These are phyloP conservation scores for Dermolepida albohirtum DNA, from an alignment of 2,888 invertebrate species.

Conservation along the genomic window DNA sequence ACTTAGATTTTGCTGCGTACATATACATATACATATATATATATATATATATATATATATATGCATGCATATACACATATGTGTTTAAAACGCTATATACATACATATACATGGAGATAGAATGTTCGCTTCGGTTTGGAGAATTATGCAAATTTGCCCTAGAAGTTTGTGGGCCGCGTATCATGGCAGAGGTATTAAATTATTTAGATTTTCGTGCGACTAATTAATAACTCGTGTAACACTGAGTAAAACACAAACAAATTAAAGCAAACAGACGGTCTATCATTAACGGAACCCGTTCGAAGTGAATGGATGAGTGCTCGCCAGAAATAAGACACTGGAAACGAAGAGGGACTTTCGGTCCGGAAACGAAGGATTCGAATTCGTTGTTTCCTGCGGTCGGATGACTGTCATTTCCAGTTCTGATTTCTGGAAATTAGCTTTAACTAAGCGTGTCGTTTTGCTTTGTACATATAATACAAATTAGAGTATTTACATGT, in stretches of 20 bases:
- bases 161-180: slow-evolving; percentile 24
- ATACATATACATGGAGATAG: slow-evolving; percentile 12
- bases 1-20: not conserved
- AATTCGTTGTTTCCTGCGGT: slow-evolving; percentile 16
- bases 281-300: slow-evolving; percentile 9
- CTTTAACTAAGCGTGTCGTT: slow-evolving; percentile 1
- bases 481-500: no score
- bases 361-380: not conserved
- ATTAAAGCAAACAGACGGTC: slow-evolving; percentile 32
- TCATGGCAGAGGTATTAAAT: slow-evolving; percentile 38
- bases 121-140: slow-evolving; percentile 26
- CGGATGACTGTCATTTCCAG: slow-evolving; percentile 20
- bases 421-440: slow-evolving; percentile 11
- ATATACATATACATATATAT: slow-evolving; percentile 2
- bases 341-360: not conserved
- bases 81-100: slow-evolving; percentile 1
- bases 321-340: not conserved
- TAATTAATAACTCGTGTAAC: slow-evolving; percentile 39
- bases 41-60: slow-evolving; percentile 9
- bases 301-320: not conserved
- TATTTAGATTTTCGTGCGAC: slow-evolving; percentile 36
- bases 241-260: slow-evolving; percentile 33
- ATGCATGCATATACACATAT: slow-evolving; percentile 1
- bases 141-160: slow-evolving; percentile 36
- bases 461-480: not conserved